Evolutionary conservation across 1,140 invertebrate species (phyloP), one percentile per base, ranked within the genome.

Genomic region (Bursaphelenchus mucronatus): DNA sequence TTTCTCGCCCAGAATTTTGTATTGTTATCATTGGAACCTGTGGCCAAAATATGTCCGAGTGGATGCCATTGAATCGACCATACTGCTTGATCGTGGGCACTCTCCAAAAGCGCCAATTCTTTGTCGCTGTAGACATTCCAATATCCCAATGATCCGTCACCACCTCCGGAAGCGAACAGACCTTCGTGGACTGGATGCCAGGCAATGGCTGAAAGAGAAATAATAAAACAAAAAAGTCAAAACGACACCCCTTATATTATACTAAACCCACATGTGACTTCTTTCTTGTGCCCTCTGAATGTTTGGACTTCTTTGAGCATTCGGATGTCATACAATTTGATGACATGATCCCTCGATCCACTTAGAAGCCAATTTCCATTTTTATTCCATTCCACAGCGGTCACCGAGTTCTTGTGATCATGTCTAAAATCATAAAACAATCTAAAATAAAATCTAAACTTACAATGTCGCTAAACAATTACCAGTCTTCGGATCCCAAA

Each of bases 311-410:
- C 94, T 66, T 82, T 84, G 59, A 81, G 79, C 75, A 98, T 85
- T 58, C 96, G 86, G 70, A 99, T 88, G 82, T 99, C 96, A 84
- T 98, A 99, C 43, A 99, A 83, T 83, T 99, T 99, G 3, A 99
- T 85, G 49, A 98, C 85, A 85, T 98, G 94, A 84, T 99, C 96
- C 65, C 96, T 85, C 9, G 94, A 97, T 0, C 73, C 94, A 10
- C 94, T 97, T n/a, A 98, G 88, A 45, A 99, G 82, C 95, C 96
- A 99, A 82, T 98, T 97, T 1, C 96, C 96, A 86, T 99, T 99
- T 57, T 89, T 87, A 84, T 99, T 99, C 94, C 95, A 99, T 82
- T 94, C 91, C 4, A 97, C 86, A 82, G 97, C 93, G 91, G 97
- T 98, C 0, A 98, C 95, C 6, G 96, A 97, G 54, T 90, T 94